Percentiles rank a stretch among this genome's conserved stretches.
Evolutionary conservation across 2,797 vertebrate genomes (phyloP).

Genomic region (Amblyopsis hoosieri): DNA sequence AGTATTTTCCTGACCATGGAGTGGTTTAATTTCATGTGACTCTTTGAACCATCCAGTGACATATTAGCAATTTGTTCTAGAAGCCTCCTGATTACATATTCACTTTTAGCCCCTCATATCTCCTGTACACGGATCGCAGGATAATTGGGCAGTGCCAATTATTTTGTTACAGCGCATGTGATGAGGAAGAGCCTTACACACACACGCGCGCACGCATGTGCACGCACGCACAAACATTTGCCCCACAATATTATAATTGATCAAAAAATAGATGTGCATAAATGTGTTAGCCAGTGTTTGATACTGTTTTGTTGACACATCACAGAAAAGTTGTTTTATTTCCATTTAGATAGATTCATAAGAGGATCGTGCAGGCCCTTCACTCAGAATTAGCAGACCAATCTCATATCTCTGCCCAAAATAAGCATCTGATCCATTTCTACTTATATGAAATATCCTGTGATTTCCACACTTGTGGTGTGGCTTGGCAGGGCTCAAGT

Average conservation of each 20-base stretch:
- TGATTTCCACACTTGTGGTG: constrained; percentile 17
- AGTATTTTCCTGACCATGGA: no score
- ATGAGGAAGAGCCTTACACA: constrained; percentile 51
- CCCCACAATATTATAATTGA: constrained; percentile 43
- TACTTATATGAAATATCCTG: constrained; percentile 23
- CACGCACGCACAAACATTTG: neutral
- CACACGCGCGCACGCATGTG: constrained; percentile 22
- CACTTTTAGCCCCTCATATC: constrained; percentile 39
- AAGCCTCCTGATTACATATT: constrained; percentile 59
- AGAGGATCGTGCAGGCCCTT: constrained; percentile 40
- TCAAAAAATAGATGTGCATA: constrained; percentile 21
- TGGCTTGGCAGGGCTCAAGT: neutral
- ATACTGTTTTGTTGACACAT: constrained; percentile 18
- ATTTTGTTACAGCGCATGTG: constrained; percentile 64
- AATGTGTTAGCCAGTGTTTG: neutral
- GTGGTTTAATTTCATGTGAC: constrained; percentile 21
- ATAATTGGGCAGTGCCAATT: constrained; percentile 72
- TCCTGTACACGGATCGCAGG: constrained; percentile 62
- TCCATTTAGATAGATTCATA: constrained; percentile 43
- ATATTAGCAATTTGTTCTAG: constrained; percentile 56
- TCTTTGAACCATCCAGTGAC: constrained; percentile 41
- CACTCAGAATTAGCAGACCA: constrained; percentile 57
- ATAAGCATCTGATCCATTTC: constrained; percentile 24
- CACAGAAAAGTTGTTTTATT: constrained; percentile 29
- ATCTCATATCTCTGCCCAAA: constrained; percentile 40